A percentile compares a stretch with the other conserved stretches of the same genome.
Evolutionary conservation across 1,140 invertebrate species (phyloP).

Genomic region (Drosophila fuyamai): DNA sequence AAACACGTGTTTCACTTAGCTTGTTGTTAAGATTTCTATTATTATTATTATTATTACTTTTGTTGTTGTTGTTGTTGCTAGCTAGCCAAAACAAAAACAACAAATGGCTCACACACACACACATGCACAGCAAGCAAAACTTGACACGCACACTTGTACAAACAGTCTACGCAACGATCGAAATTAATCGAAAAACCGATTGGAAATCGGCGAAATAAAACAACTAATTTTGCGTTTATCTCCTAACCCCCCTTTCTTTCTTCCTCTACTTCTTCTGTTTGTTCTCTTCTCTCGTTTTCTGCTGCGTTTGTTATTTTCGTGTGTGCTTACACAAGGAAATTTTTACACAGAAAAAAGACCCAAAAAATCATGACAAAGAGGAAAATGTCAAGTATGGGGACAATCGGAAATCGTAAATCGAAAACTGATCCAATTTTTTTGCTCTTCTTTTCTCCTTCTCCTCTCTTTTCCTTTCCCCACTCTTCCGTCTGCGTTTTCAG

Average conservation of each 20-base stretch:
- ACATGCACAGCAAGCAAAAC: conserved; percentile 19
- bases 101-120: conserved; percentile 40
- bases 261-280: not conserved
- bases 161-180: conserved; percentile 36
- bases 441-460: not conserved
- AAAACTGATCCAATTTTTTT: conserved; percentile 25
- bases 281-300: conserved; percentile 21
- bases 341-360: conserved; percentile 28
- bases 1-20: conserved; percentile 53
- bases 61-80: not conserved
- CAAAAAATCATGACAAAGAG: conserved; percentile 48
- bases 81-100: conserved; percentile 48
- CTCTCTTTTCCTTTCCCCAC: conserved; percentile 1
- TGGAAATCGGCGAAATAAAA: conserved; percentile 18
- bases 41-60: conserved; percentile 12
- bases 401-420: conserved; percentile 22
- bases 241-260: not conserved
- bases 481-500: conserved; percentile 33
- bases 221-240: conserved; percentile 13
- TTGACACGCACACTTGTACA: conserved; percentile 22
- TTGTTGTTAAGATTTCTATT: conserved; percentile 24
- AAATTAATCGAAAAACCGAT: conserved; percentile 24
- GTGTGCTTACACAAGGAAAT: conserved; percentile 16
- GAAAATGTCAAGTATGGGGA: conserved; percentile 25
- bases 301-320: conserved; percentile 43